These are phyloP conservation scores for Syrmaticus mikado DNA, from an alignment of 2,113 vertebrate genomes.

Conservation along the genomic window DNA sequence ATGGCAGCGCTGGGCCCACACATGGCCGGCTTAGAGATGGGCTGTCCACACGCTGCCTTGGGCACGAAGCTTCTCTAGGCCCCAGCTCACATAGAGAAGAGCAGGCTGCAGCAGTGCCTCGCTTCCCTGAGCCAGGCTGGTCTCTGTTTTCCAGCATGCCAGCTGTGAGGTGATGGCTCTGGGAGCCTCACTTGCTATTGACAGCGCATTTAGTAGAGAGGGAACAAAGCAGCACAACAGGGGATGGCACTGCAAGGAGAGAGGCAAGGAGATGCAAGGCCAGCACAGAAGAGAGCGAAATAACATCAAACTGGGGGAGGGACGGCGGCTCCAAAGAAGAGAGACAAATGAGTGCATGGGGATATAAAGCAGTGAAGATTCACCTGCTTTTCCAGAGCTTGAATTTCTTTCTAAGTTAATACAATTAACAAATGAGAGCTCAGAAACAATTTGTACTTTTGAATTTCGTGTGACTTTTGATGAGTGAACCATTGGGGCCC, in stretches of 20 bases:
- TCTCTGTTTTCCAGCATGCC: background rate
- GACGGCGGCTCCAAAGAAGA: background rate
- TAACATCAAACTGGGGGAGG: background rate
- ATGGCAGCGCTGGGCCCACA: accelerated
- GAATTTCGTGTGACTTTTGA: constrained; percentile 11
- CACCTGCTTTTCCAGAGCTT: background rate
- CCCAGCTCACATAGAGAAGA: background rate
- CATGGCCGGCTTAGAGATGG: accelerated
- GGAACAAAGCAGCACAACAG: background rate
- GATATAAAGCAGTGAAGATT: background rate
- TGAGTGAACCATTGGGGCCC: background rate
- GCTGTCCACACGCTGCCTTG: background rate
- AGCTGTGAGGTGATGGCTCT: background rate
- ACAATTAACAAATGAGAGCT: constrained; percentile 6
- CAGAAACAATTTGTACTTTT: background rate
- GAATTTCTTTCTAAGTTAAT: background rate
- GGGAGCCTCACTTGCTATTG: background rate
- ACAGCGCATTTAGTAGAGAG: background rate
- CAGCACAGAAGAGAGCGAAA: background rate
- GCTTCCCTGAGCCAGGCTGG: background rate
- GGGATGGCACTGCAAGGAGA: background rate
- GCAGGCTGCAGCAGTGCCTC: background rate
- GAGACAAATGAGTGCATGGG: background rate
- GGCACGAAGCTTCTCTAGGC: background rate
- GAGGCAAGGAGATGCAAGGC: background rate